Evolutionary conservation across 92 coral and sea anemone species (phyloP).

Genomic region (Isaurus tuberculatus): DNA sequence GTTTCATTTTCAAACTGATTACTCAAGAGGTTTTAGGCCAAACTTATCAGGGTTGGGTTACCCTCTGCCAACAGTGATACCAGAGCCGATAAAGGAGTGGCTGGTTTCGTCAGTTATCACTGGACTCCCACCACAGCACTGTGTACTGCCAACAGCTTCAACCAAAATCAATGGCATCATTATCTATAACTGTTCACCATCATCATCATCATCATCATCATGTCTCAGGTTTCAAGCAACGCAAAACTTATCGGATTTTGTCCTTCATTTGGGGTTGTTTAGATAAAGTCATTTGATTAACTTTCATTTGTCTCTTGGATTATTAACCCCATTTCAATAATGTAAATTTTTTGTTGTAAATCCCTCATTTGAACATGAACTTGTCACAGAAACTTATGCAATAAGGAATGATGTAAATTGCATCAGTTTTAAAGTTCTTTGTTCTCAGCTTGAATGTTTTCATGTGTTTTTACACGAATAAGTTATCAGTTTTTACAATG

Average conservation of each 20-base stretch:
- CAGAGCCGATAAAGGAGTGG: slow-evolving; percentile 9
- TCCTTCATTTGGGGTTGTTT: background rate
- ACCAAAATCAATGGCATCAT: slow-evolving; percentile 40
- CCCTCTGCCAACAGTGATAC: slow-evolving; percentile 45
- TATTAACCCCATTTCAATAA: background rate
- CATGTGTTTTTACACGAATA: background rate
- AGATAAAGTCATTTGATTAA: background rate
- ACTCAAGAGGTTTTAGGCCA: slow-evolving; percentile 33
- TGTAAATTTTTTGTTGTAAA: too few relatives aligned
- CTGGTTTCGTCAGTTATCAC: slow-evolving; percentile 17
- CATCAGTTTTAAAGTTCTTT: background rate
- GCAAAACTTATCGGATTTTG: background rate
- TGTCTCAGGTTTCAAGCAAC: background rate
- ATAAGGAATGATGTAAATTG: background rate
- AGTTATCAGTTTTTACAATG: too few relatives aligned
- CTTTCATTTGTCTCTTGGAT: background rate
- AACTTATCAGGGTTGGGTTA: slow-evolving; percentile 31
- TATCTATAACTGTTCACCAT: slow-evolving; percentile 27
- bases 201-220: background rate
- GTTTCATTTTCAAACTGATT: background rate
- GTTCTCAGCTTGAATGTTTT: background rate
- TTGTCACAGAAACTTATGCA: background rate
- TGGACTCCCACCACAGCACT: slow-evolving; percentile 25
- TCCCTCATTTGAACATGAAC: too few relatives aligned
- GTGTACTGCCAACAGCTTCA: slow-evolving; percentile 31